Conservation (phyloP, 2,888 invertebrate genomes). For the Stenurella melanura region DNA sequence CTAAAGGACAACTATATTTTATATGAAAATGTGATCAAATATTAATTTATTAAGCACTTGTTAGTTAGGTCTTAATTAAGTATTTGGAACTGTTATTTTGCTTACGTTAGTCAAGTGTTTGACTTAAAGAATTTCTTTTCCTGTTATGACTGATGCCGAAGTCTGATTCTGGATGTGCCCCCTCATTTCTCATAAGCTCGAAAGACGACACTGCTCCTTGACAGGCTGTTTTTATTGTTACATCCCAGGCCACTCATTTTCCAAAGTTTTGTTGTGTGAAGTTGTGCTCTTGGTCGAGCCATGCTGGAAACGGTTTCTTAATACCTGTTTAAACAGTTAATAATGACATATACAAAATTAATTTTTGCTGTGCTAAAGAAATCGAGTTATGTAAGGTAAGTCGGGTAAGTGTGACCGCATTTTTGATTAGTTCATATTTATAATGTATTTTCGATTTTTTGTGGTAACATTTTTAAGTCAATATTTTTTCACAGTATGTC, state of each 20-base stretch:
- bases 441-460: too few species aligned
- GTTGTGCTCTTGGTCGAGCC: neutral
- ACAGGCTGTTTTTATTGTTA: constrained; percentile 34
- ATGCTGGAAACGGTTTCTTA: neutral
- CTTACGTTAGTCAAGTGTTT: constrained; percentile 2
- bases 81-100: constrained; percentile 14
- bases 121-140: constrained; percentile 23
- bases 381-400: too few species aligned
- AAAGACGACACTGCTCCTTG: constrained; percentile 19
- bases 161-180: constrained; percentile 25
- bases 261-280: neutral
- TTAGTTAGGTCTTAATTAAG: constrained; percentile 23
- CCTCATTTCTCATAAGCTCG: neutral
- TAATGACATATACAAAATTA: too few species aligned
- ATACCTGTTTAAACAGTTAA: too few species aligned
- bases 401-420: too few species aligned
- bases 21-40: constrained; percentile 41
- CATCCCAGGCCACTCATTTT: neutral
- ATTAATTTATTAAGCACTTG: constrained; percentile 40
- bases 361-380: too few species aligned
- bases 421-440: too few species aligned
- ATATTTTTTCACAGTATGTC: too few species aligned
- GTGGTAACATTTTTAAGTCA: too few species aligned
- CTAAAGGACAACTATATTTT: constrained; percentile 39
- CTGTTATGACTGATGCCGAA: constrained; percentile 36